These are phyloP conservation scores for Scopus umbretta DNA, from an alignment of 2,113 vertebrate genomes.

Conservation along the genomic window DNA sequence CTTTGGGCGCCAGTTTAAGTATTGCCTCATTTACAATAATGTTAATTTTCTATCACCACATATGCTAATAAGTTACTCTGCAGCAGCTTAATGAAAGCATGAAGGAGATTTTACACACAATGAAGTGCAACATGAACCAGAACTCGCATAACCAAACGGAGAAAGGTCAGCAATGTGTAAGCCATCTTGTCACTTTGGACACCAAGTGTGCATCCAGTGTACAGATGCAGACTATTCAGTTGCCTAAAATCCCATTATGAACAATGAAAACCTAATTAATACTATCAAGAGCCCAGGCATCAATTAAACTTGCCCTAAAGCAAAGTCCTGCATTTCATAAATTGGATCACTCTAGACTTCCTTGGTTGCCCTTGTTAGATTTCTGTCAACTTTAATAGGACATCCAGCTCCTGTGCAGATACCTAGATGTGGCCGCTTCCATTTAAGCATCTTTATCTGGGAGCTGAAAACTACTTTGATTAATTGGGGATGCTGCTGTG, in stretches of 20 bases:
- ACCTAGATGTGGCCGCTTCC: not conserved
- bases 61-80: slow-evolving; percentile 5
- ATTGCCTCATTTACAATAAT: not conserved
- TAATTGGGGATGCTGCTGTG: not conserved
- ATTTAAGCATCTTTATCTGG: not conserved
- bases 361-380: not conserved
- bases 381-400: not conserved
- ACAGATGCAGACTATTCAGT: not conserved
- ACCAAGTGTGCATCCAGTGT: not conserved
- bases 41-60: slow-evolving; percentile 31
- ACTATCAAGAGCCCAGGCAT: not conserved
- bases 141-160: not conserved
- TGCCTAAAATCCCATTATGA: not conserved
- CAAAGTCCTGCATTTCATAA: not conserved
- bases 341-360: not conserved
- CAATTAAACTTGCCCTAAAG: not conserved
- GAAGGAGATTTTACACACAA: not conserved
- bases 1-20: not conserved
- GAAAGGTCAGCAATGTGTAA: slow-evolving; percentile 47
- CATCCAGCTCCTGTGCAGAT: not conserved
- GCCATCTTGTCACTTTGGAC: slow-evolving; percentile 11
- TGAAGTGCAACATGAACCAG: not conserved
- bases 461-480: not conserved
- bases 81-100: not conserved
- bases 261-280: not conserved